Percentiles rank a stretch among this genome's conserved stretches.
Evolutionary conservation across 2,113 vertebrate genomes (phyloP).

Genomic region (Gracilinanus agilis): DNA sequence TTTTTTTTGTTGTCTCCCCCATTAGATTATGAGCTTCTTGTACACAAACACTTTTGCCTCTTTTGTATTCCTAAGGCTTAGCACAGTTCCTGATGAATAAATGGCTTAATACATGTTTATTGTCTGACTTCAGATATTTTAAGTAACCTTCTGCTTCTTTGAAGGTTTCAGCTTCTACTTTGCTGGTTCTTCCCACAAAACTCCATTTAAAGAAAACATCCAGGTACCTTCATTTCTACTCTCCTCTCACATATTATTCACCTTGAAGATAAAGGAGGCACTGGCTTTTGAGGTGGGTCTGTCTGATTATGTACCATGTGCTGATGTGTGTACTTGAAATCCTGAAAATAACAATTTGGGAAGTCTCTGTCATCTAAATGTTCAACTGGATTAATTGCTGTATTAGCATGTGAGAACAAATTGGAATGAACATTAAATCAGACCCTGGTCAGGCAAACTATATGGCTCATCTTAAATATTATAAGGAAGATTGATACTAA

Average conservation of each 20-base stretch:
- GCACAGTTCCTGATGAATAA: background rate
- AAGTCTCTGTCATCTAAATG: slow-evolving; percentile 79
- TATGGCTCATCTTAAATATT: background rate
- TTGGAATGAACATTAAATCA: slow-evolving; percentile 91
- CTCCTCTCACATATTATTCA: background rate
- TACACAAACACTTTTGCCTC: background rate
- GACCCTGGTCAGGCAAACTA: slow-evolving; percentile 55
- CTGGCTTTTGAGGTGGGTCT: slow-evolving; percentile 49
- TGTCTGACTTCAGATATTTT: background rate
- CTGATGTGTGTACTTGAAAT: slow-evolving; percentile 71
- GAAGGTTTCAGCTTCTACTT: background rate
- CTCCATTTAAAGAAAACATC: background rate
- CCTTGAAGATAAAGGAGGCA: background rate
- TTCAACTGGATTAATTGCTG: slow-evolving; percentile 82
- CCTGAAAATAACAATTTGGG: slow-evolving; percentile 76
- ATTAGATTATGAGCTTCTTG: background rate
- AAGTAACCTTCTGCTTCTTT: background rate
- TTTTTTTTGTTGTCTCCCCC: background rate
- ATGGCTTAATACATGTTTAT: background rate
- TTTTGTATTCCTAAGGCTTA: background rate
- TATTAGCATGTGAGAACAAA: slow-evolving; percentile 88
- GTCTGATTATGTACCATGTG: slow-evolving; percentile 83
- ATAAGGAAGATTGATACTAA: background rate
- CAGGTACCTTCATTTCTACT: background rate
- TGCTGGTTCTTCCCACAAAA: background rate